Evolutionary conservation across 1,140 invertebrate species (phyloP).

Genomic region (Medauroidea extradentata): DNA sequence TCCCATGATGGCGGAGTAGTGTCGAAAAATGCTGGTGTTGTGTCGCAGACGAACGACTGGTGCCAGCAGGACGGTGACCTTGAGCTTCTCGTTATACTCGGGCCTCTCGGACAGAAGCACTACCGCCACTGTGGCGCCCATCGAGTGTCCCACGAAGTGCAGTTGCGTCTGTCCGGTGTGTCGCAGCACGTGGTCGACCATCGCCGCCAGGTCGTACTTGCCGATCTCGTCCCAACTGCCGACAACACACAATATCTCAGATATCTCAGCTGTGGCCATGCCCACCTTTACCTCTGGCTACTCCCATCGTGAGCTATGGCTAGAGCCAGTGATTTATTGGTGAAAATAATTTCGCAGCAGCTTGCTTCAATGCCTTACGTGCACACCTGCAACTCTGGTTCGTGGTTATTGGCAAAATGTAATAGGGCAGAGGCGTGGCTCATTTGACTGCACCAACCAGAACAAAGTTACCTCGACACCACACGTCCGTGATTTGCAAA

Average conservation of each 20-base stretch:
- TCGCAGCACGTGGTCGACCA: slow-evolving; percentile 52
- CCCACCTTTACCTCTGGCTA: background rate
- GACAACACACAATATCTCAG: background rate
- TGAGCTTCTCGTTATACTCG: slow-evolving; percentile 46
- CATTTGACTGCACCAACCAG: too few relatives aligned
- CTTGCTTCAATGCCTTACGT: too few relatives aligned
- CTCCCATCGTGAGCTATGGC: too few relatives aligned
- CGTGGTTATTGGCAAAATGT: too few relatives aligned
- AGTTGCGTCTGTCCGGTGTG: slow-evolving; percentile 46
- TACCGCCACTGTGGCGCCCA: slow-evolving; percentile 40
- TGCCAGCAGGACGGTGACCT: slow-evolving; percentile 46
- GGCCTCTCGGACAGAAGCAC: slow-evolving; percentile 44
- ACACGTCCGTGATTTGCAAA: too few relatives aligned
- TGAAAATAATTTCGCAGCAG: too few relatives aligned
- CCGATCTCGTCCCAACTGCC: slow-evolving; percentile 56
- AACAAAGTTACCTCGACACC: too few relatives aligned
- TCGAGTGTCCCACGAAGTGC: slow-evolving; percentile 45
- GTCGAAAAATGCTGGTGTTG: slow-evolving; percentile 25
- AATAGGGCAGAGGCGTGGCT: too few relatives aligned
- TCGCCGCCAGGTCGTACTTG: slow-evolving; percentile 52
- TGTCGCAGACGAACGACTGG: slow-evolving; percentile 45
- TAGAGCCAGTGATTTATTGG: too few relatives aligned
- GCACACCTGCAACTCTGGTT: too few relatives aligned
- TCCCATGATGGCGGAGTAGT: slow-evolving; percentile 27
- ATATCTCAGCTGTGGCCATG: background rate